Evolutionary conservation across 53 echinoderm and acorn worm species (phyloP), one percentile per base, ranked within the genome.

Genomic region (Luidia sarsii): DNA sequence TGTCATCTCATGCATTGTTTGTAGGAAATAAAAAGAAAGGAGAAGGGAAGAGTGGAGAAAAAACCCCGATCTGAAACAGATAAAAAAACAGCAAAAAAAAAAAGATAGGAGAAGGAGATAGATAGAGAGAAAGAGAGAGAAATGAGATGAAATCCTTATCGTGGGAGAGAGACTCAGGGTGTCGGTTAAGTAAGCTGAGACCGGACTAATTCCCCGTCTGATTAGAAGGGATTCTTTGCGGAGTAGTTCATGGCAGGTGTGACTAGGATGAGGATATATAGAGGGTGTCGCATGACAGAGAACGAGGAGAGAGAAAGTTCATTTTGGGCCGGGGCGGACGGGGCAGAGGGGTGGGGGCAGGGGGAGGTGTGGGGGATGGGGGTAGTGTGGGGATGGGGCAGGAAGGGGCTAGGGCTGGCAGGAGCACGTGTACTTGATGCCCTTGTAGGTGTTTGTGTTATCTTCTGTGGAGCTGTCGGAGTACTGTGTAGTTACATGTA

Each of bases 141-240:
- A 36, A 65, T 36, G 21, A 36, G 65, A 65, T 65, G 65, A 65
- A 65, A 65, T 65, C 65, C 65, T 65, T 4, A 21, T 65, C 36
- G 65, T 32, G 65, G 37, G 65, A 11, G 41, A 41, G 41, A 6
- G 63, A 63, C n/a, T 24, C 14, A 7, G 16, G 8, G 63, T 63
- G 35, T 63, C 63, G 36, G 30, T 63, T 57, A 36, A 29, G 72
- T 72, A 72, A 72, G 72, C 41, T 25, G 72, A 72, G 57, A 72
- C 34, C 57, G 9, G 53, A 37, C 55, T 39, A 72, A 72, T 72
- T 72, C 72, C 33, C 54, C 7, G 55, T 72, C 72, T 72, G 72
- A 72, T 72, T 72, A 72, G 51, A 39, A 36, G 16, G 56, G 72
- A 55, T 20, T 50, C 38, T 38, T 72, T 27, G 29, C 36, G 35